Evolutionary conservation across 2,888 invertebrate genomes (phyloP).

Genomic region (Marronus borbonicus): DNA sequence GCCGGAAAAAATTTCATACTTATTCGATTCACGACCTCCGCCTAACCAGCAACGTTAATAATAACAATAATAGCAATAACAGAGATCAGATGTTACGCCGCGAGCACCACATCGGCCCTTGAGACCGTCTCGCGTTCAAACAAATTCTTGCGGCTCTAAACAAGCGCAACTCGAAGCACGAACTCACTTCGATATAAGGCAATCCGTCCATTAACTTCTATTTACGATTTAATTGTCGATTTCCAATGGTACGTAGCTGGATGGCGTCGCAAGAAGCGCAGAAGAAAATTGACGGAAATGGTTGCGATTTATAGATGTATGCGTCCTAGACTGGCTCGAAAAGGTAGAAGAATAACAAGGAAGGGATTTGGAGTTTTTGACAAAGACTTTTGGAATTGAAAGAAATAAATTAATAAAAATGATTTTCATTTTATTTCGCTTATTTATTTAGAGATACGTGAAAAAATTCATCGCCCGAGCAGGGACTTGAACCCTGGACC

Average conservation of each 20-base stretch:
- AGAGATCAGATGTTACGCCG: background rate
- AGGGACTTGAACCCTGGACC: conserved; percentile 84
- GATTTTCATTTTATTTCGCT: no score
- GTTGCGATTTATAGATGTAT: no score
- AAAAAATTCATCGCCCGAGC: conserved; percentile 72
- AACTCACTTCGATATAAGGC: conserved; percentile 19
- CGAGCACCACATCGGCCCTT: background rate
- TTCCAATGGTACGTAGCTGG: conserved; percentile 13
- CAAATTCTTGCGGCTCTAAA: conserved; percentile 22
- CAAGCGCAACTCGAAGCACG: conserved; percentile 23
- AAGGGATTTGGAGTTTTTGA: no score
- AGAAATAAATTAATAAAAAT: no score
- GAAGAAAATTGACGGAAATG: no score
- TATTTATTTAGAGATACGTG: no score
- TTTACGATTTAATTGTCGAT: conserved; percentile 38
- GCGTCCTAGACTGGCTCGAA: no score
- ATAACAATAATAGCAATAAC: no score
- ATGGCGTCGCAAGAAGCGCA: background rate
- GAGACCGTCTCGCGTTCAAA: conserved; percentile 5
- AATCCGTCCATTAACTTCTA: conserved; percentile 37
- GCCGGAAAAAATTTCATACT: no score
- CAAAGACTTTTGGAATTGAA: no score
- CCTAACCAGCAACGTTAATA: background rate
- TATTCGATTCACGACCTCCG: no score
- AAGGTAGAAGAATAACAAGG: no score